Evolutionary conservation across 2,888 invertebrate genomes (phyloP), one percentile per base, ranked within the genome.

Genomic region (Orthosia cruda): DNA sequence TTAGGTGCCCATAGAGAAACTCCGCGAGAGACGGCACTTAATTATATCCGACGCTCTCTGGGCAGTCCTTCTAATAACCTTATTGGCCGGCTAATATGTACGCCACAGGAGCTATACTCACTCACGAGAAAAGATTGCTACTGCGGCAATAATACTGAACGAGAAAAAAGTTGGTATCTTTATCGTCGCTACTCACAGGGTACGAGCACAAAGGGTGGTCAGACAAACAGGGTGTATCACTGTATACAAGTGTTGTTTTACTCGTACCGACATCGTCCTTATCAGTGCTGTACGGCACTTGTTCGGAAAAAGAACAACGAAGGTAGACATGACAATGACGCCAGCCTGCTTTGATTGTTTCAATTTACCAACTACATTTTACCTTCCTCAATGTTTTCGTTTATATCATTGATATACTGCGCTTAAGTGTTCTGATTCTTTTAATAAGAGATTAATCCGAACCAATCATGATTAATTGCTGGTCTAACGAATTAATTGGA

Each of bases 21-120:
- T 45, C 13, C 7, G 15, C 12, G 9, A 50, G 18, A 49, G 47
- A 23, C 18, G n/a, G 54, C 12, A 61, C 45, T 49, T 78, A 62
- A 70, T 61, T 70, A 78, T 61, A n/a, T 69, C 59, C 49, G 40
- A 69, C 7, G 50, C 13, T 5, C 59, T 49, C 59, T 49, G 49
- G 20, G 13, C 13, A 49, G 40, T 49, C 20, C 18, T 15, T 49
- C 54, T 49, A 68, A 61, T 69, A 67, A 23, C 13, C 13, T 26
- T 40, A 54, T 59, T 55, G 4, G 9, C 26, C 26, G 12, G 26
- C 49, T 54, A 50, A 70, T 75, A 40, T 32, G 20, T 68, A 61
- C 16, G 4, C 61, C 59, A 71, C 61, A 50, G 11, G 55, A 45
- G 13, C 18, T n/a, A 52, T 40, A 47, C n/a, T 63, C 32, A 9